Evolutionary conservation across 2,113 vertebrate species (phyloP).

Genomic region (Hipposideros armiger): DNA sequence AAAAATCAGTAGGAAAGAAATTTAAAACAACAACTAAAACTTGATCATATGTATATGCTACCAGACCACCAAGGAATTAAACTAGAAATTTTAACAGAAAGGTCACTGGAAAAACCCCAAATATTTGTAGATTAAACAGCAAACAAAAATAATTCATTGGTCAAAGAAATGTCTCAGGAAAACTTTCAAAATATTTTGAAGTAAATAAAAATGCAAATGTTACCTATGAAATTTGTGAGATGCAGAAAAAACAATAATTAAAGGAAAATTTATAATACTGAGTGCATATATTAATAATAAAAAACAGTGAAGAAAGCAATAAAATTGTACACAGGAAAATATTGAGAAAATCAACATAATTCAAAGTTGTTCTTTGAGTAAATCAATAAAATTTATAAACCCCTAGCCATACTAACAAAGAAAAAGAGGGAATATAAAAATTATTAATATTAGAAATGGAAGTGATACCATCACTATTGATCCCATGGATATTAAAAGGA

Average conservation of each 20-base stretch:
- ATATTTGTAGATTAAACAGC: neutral
- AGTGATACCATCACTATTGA: neutral
- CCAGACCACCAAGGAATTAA: neutral
- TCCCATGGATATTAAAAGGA: neutral
- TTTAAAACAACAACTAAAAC: neutral
- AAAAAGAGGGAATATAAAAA: neutral
- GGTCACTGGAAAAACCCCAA: neutral
- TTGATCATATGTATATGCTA: neutral
- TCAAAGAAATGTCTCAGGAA: neutral
- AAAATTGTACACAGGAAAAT: neutral
- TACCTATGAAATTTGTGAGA: neutral
- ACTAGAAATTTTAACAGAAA: neutral
- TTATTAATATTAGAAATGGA: neutral
- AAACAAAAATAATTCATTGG: neutral
- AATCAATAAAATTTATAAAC: neutral
- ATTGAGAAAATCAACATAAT: neutral
- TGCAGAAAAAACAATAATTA: neutral
- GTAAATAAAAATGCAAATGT: slow-evolving; percentile 21
- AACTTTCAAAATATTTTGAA: neutral
- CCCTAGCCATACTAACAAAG: neutral
- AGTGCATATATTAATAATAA: neutral
- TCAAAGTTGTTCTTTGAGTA: neutral
- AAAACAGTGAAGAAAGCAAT: neutral
- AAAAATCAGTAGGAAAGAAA: neutral
- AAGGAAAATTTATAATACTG: neutral